Base-by-base conservation (phyloP, 2,797 vertebrate species). In the Labeo calbasu region DNA sequence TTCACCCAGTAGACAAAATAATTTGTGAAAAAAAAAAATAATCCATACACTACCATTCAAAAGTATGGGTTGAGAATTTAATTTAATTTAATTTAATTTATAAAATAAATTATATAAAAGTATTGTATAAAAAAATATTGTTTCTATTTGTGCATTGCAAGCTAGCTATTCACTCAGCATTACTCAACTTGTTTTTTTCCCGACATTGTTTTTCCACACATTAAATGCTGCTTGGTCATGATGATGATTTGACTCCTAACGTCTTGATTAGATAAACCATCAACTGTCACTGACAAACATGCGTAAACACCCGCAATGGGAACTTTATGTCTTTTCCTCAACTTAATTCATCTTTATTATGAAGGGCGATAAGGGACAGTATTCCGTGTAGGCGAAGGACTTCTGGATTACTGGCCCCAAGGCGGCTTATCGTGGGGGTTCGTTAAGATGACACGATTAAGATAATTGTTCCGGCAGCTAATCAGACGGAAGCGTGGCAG, bases 381-480 rank as follows among this genome's bases (percentile, higher is more conserved):
- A 73, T 86, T 85, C 85, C 82, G 84, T 79, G 85, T 86, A 87
- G 87, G 89, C 77, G 88, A 90, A 90, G 89, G 91, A 89, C 88
- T 90, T 72, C 46, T 83, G 70, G 84, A 88, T 90, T 88, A 88
- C 81, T 84, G 81, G 84, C 36, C 87, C 88, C 75, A 63, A 87
- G 73, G 82, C 55, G 61, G 77, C 86, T 95, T 95, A 95, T 95
- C 91, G 89, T 79, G 89, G 90, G 68, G 84, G 91, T 94, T 94
- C 28, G 88, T 93, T 93, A 92, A 94, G 94, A 96, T 95, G 92
- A 94, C 92, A 93, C 69, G 94, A 96, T 96, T 94, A 90, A 85
- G 90, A 88, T 94, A 94, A 95, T 94, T 94, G 93, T 95, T 95
- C 94, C 93, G 92, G 94, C 88, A 83, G 92, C 91, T 94, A 92